These are phyloP conservation scores for Sebastiscus tertius DNA, from an alignment of 2,797 vertebrate species.

Conservation along the genomic window DNA sequence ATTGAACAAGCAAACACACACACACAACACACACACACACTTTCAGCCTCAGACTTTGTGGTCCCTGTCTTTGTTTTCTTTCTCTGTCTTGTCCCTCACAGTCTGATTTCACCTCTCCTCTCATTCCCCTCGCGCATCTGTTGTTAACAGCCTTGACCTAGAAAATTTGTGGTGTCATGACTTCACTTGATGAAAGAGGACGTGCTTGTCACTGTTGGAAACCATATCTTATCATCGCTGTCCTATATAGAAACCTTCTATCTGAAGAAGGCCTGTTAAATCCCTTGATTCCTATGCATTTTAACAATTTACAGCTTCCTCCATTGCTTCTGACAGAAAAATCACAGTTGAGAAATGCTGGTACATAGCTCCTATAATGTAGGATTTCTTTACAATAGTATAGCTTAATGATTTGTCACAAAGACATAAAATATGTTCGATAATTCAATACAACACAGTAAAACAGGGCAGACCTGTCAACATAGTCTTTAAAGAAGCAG, in stretches of 20 bases:
- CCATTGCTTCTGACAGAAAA: neutral
- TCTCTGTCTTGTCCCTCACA: neutral
- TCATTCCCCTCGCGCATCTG: neutral
- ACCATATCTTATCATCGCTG: neutral
- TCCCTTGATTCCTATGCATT: neutral
- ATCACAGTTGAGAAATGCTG: neutral
- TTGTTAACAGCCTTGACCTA: constrained; percentile 50
- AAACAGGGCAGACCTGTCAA: constrained; percentile 15
- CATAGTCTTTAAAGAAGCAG: constrained; percentile 10
- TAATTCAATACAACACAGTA: constrained; percentile 33
- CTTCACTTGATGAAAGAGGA: constrained; percentile 51
- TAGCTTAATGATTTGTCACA: constrained; percentile 39
- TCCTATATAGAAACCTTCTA: constrained; percentile 9
- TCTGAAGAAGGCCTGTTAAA: constrained; percentile 3
- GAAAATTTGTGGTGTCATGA: constrained; percentile 53
- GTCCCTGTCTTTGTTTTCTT: neutral
- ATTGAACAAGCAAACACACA: constrained; percentile 14
- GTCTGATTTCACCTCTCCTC: constrained; percentile 25
- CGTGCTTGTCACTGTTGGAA: constrained; percentile 4
- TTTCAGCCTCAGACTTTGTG: constrained; percentile 8
- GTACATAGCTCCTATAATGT: neutral
- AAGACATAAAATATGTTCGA: constrained; percentile 22
- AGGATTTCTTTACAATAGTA: constrained; percentile 9
- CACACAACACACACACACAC: neutral
- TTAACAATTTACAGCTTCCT: constrained; percentile 18